Evolutionary conservation across 2,113 vertebrate species (phyloP).

Genomic region (Paracanthobrama guichenoti): DNA sequence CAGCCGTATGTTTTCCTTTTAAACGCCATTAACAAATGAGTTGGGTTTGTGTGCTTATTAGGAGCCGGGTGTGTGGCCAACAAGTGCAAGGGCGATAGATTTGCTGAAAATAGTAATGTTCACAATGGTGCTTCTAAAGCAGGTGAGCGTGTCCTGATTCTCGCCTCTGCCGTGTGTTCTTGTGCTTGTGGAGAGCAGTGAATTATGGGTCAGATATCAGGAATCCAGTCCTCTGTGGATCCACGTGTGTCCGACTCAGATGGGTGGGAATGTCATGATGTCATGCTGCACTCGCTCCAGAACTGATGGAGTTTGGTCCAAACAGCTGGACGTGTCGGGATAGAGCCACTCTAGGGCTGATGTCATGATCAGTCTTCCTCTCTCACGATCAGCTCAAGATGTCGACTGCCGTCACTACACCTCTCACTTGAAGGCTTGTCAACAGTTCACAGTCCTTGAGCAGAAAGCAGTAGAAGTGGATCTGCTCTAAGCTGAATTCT

Average conservation of each 20-base stretch:
- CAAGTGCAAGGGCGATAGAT: background rate
- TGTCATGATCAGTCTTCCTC: background rate
- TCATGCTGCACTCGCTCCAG: background rate
- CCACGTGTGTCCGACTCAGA: background rate
- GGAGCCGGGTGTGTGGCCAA: background rate
- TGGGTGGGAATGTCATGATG: conserved; percentile 10
- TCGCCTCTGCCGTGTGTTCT: too few relatives aligned
- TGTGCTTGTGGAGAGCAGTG: background rate
- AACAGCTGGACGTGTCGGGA: conserved; percentile 9
- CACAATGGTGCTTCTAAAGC: too few relatives aligned
- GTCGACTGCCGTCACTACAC: background rate
- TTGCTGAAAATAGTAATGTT: background rate
- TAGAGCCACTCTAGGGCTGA: background rate
- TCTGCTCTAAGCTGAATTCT: background rate
- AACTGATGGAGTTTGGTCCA: conserved; percentile 7
- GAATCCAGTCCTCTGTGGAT: background rate
- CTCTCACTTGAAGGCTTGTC: background rate
- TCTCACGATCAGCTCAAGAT: conserved; percentile 4
- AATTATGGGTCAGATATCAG: background rate
- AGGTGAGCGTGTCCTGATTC: too few relatives aligned
- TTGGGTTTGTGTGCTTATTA: too few relatives aligned
- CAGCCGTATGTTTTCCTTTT: background rate
- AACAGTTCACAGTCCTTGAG: too few relatives aligned
- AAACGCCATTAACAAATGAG: background rate
- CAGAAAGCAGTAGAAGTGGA: background rate